A percentile compares a stretch with the other conserved stretches of the same genome.
Conservation (phyloP, 2,113 vertebrate genomes). For the cat (Felis catus) region DNA sequence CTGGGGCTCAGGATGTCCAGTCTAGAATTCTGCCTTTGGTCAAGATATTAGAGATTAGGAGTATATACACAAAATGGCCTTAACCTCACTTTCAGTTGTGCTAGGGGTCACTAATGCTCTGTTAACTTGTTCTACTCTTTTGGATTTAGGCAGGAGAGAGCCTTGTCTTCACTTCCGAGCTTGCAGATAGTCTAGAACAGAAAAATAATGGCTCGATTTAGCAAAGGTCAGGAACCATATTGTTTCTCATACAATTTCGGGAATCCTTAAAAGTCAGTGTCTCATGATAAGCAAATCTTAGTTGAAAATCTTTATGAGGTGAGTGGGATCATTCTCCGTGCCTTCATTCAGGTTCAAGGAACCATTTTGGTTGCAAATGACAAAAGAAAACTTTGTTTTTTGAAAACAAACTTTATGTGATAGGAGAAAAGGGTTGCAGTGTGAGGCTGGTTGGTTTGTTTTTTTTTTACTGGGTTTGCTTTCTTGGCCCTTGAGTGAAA, state of each 20-base stretch:
- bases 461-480: neutral
- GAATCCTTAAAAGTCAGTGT: neutral
- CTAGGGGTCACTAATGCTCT: neutral
- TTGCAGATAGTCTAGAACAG: neutral
- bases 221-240: neutral
- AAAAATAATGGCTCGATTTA: neutral
- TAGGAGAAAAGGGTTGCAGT: neutral
- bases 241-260: neutral
- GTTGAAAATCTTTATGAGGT: neutral
- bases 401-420: conserved; percentile 35
- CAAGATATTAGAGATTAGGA: neutral
- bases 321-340: neutral
- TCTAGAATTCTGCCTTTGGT: neutral
- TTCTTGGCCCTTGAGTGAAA: neutral
- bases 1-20: accelerated
- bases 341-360: neutral
- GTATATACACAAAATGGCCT: neutral
- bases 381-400: neutral
- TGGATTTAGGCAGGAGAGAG: neutral
- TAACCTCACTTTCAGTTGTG: neutral
- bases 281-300: neutral
- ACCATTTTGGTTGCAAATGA: neutral
- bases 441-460: neutral
- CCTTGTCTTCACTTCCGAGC: neutral
- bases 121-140: neutral